Conservation (phyloP, 2,113 vertebrate species). For the Acanthisitta chloris region DNA sequence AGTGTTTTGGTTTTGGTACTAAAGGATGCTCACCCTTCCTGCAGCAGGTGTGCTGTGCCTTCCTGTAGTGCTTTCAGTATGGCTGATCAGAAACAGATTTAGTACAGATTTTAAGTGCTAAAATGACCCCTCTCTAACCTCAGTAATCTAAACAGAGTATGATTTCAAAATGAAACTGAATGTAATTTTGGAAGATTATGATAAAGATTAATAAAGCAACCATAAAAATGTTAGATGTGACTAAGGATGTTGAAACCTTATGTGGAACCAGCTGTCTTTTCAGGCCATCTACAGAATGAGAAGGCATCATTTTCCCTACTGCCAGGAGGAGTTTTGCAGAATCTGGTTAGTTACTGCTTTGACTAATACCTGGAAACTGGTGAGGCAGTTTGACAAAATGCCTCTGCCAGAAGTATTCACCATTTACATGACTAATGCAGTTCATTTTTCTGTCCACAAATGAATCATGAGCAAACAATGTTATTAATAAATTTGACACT, state of each 20-base stretch:
- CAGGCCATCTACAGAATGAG: neutral
- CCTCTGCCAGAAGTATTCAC: neutral
- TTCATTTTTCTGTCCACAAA: neutral
- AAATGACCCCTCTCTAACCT: neutral
- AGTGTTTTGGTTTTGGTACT: neutral
- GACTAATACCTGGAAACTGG: neutral
- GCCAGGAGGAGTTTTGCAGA: neutral
- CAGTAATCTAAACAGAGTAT: neutral
- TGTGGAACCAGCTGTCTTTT: neutral
- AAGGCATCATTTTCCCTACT: neutral
- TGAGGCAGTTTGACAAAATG: neutral
- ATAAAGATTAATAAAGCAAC: neutral
- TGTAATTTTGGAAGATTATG: neutral
- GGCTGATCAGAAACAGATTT: neutral
- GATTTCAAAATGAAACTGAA: neutral
- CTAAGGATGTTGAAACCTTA: neutral
- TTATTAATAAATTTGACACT: neutral
- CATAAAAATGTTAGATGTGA: neutral
- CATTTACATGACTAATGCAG: neutral
- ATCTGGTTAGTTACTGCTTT: neutral
- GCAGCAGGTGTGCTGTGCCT: neutral
- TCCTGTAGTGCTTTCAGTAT: neutral
- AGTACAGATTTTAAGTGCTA: neutral
- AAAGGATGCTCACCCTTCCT: neutral
- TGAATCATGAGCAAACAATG: neutral